phyloP scores from a whole-genome alignment of 2,888 invertebrate species.

The Scaptomyza flava region DNA sequence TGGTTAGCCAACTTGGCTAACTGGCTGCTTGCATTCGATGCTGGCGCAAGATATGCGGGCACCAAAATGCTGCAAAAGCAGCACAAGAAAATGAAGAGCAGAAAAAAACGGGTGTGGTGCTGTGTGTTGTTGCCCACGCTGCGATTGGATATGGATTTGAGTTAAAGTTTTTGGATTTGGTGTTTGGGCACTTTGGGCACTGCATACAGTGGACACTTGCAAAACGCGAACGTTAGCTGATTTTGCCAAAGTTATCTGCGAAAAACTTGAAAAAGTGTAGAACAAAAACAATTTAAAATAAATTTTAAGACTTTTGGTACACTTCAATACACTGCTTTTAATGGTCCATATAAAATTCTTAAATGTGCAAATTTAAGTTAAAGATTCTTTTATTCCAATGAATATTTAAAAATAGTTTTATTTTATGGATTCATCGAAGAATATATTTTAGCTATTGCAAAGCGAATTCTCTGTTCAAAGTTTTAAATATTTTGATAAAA shows the following conservation, averaged over 20 bases:
- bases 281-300: no score
- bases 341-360: no score
- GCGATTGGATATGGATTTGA: slow-evolving; percentile 13
- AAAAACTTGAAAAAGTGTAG: background rate
- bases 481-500: no score
- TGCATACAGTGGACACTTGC: slow-evolving; percentile 3
- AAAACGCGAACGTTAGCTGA: background rate
- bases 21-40: background rate
- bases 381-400: no score
- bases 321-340: no score
- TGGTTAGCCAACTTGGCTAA: background rate
- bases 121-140: slow-evolving; percentile 39
- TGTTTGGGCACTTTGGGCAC: slow-evolving; percentile 1
- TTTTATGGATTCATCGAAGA: no score
- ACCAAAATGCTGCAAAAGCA: slow-evolving; percentile 19
- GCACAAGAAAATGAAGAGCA: background rate
- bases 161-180: background rate
- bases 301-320: no score
- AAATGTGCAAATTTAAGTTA: no score
- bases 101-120: slow-evolving; percentile 66
- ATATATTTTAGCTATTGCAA: no score
- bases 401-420: no score
- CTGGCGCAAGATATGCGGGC: slow-evolving; percentile 41
- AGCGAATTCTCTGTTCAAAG: no score
- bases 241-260: background rate